Base-by-base conservation (phyloP, 2,113 vertebrate genomes). In the Carettochelys insculpta region DNA sequence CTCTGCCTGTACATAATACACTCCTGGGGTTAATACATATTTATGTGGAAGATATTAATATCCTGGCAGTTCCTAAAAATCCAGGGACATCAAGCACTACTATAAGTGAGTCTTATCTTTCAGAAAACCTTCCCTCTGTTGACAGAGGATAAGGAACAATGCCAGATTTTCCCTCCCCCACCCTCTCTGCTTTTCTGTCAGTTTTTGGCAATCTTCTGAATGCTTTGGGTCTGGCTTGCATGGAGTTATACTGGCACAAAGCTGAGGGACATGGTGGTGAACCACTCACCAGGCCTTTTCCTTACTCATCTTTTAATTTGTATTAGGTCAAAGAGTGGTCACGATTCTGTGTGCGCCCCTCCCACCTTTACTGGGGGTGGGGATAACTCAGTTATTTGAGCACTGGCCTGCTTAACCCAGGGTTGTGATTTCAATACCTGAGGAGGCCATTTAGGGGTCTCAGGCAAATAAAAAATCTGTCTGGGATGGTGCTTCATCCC, bases 231-330 rank as follows among this genome's bases (percentile, higher is more conserved):
- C 48, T 84, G 77, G 41, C 80, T 80, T 41, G n/a, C 0, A 1
- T 38, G 51, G 81, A 76, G 51, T 53, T 41, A 41, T 5, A 45
- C 71, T 29, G 41, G 11, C 41, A 45, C 45, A 75, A 75, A 41
- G 41, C 11, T 75, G 71, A 41, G 13, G 41, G 27, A 73, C 22
- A 25, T 43, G 25, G 71, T 45, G 24, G 71, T 3, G 11, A 73
- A 25, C 25, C 12, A 45, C 71, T 27, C 12, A 5, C 22, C 71
- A 14, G 43, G 71, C 34, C 10, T 71, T 11, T 83, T 48, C 58
- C 51, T 68, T 58, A 79, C 80, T 50, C 38, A 8, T 94, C 56
- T 85, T 31, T 2, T n/a, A 10, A 56, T 85, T 90, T 85, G 50
- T 78, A 7, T 77, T 10, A n/a, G 65, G 84, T 80, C 48, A 52